Evolutionary conservation across 1,140 invertebrate species (phyloP).

Genomic region (Drosophila kikkawai): DNA sequence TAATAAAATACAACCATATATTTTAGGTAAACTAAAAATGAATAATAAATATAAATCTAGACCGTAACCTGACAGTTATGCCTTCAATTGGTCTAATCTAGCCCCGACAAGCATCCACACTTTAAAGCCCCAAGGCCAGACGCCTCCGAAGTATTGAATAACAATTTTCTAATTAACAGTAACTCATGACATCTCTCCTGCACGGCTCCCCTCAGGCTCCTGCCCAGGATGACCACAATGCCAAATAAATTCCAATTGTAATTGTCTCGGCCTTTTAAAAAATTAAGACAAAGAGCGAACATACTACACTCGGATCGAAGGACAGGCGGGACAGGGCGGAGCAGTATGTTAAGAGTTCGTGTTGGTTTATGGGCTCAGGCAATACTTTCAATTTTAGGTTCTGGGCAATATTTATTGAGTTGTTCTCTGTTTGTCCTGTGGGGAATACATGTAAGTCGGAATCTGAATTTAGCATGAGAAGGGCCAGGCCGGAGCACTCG

Average conservation of each 20-base stretch:
- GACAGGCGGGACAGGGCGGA: neutral
- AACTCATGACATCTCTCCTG: constrained; percentile 47
- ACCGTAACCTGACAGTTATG: constrained; percentile 5
- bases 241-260: constrained; percentile 66
- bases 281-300: constrained; percentile 42
- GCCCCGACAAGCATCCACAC: constrained; percentile 7
- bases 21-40: neutral
- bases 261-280: constrained; percentile 63
- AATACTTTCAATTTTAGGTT: constrained; percentile 70
- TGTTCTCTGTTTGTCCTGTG: constrained; percentile 31
- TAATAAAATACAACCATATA: neutral
- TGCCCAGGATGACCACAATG: constrained; percentile 27
- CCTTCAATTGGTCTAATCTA: constrained; percentile 9
- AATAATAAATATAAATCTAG: constrained; percentile 11
- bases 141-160: constrained; percentile 29
- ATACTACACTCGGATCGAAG: constrained; percentile 10
- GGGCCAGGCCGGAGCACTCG: neutral
- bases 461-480: constrained; percentile 1
- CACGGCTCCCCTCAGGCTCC: constrained; percentile 2
- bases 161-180: constrained; percentile 77
- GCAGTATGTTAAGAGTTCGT: constrained; percentile 17
- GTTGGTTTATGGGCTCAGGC: constrained; percentile 31
- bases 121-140: constrained; percentile 1
- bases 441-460: constrained; percentile 17
- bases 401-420: constrained; percentile 59